Percentiles rank a stretch among this genome's conserved stretches.
Evolutionary conservation across 2,888 invertebrate genomes (phyloP).

Genomic region (Zaprionus obscuricornis): DNA sequence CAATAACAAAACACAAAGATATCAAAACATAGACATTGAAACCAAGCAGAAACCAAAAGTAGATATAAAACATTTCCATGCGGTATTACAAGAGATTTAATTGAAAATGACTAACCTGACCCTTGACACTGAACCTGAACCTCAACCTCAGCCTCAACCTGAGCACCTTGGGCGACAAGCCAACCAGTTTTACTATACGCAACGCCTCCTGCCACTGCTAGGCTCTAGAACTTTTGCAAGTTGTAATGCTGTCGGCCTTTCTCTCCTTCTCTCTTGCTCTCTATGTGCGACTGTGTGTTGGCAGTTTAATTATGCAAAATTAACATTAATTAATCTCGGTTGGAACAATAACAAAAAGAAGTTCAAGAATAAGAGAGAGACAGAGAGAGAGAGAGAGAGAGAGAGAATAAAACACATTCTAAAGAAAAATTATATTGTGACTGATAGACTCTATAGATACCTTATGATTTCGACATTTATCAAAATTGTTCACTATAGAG

Average conservation of each 20-base stretch:
- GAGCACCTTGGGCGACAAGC: constrained; percentile 18
- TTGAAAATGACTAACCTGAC: constrained; percentile 50
- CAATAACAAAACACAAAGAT: background rate
- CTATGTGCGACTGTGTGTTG: too few relatives aligned
- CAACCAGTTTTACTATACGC: constrained; percentile 20
- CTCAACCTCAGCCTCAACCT: too few relatives aligned
- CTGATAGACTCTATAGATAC: too few relatives aligned
- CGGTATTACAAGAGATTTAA: constrained; percentile 53
- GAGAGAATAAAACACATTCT: constrained; percentile 18
- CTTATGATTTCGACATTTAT: too few relatives aligned
- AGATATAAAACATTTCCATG: constrained; percentile 39
- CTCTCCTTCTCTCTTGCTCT: too few relatives aligned
- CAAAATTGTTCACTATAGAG: too few relatives aligned
- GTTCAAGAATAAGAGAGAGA: background rate
- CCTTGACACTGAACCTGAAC: constrained; percentile 72
- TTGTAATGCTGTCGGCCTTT: constrained; percentile 39
- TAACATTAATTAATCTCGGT: constrained; percentile 77
- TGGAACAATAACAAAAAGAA: constrained; percentile 49
- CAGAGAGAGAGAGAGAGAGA: constrained; percentile 23
- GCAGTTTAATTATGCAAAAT: constrained; percentile 77
- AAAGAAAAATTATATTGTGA: constrained; percentile 13
- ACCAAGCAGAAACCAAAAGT: background rate
- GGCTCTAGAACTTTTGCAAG: too few relatives aligned
- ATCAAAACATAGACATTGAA: background rate
- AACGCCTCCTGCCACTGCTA: background rate